A percentile compares a stretch with the other conserved stretches of the same genome.
These are phyloP conservation scores for Morone chrysops DNA, from an alignment of 2,113 vertebrate genomes.

Conservation along the genomic window DNA sequence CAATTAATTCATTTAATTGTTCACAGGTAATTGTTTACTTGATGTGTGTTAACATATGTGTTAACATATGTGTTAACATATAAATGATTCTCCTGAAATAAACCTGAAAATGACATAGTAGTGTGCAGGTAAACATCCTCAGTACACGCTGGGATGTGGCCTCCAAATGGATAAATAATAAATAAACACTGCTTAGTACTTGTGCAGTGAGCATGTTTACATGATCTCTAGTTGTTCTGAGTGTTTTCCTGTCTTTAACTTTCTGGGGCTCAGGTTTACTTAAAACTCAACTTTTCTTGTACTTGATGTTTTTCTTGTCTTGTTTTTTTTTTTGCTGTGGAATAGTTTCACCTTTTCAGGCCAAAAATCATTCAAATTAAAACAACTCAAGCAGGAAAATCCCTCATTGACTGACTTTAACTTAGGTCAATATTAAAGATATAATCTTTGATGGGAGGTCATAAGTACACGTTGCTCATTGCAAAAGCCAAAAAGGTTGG, in stretches of 20 bases:
- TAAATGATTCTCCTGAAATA: neutral
- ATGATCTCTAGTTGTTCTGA: neutral
- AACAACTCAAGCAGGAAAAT: neutral
- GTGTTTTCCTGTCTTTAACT: neutral
- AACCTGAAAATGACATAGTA: neutral
- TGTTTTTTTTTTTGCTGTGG: too few species aligned
- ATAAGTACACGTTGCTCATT: neutral
- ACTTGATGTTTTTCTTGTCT: neutral
- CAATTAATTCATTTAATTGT: too few species aligned
- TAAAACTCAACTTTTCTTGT: neutral
- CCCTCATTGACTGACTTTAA: neutral
- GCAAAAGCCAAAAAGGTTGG: neutral
- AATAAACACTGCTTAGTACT: slow-evolving; percentile 15
- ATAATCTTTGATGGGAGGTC: neutral
- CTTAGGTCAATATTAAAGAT: neutral
- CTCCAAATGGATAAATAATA: neutral
- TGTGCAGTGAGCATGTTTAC: neutral
- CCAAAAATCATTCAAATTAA: neutral
- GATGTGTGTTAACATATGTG: neutral
- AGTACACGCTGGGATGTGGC: neutral
- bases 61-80: neutral
- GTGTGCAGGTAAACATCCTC: neutral
- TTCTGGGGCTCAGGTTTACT: neutral
- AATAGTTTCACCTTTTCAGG: neutral
- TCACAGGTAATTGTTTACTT: too few species aligned